phyloP scores from a whole-genome alignment of 1,140 invertebrate species.

The Pinna nobilis region DNA sequence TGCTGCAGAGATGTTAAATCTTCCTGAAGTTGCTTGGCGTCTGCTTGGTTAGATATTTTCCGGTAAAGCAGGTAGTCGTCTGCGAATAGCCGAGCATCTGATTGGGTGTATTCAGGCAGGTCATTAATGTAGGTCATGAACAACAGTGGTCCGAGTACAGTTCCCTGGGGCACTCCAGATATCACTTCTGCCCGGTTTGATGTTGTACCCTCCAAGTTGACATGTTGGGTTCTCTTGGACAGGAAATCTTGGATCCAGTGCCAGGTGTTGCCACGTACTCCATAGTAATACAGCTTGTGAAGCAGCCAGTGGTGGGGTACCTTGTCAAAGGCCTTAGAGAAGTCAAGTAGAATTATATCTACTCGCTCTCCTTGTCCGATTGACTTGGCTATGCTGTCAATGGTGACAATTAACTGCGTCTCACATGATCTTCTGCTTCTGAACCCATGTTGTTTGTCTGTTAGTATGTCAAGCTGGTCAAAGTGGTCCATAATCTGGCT shows the following conservation, averaged over 20 bases:
- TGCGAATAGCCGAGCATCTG: constrained; percentile 9
- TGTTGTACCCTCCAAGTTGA: constrained; percentile 3
- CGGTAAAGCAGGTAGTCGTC: constrained; percentile 18
- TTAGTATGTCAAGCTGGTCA: constrained; percentile 12
- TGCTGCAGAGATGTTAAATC: background rate
- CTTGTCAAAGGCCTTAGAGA: constrained; percentile 28
- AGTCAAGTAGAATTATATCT: constrained; percentile 20
- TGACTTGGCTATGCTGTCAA: constrained; percentile 20
- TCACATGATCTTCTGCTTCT: constrained; percentile 3
- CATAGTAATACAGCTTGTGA: constrained; percentile 2
- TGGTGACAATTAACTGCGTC: constrained; percentile 8
- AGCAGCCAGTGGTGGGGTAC: constrained; percentile 11
- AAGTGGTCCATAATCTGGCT: constrained; percentile 33
- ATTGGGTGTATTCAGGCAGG: background rate
- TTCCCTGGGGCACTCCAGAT: constrained; percentile 19
- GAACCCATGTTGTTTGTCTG: constrained; percentile 25
- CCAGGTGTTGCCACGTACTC: background rate
- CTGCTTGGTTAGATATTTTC: too few relatives aligned
- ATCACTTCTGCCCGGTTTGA: constrained; percentile 3
- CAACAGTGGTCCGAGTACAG: constrained; percentile 2
- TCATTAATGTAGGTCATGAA: constrained; percentile 21
- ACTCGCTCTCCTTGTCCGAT: constrained; percentile 1
- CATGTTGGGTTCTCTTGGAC: constrained; percentile 8
- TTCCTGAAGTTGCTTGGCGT: background rate
- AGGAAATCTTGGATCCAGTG: constrained; percentile 13